Conservation (phyloP, 2,113 vertebrate species). For the Grammomys surdaster region DNA sequence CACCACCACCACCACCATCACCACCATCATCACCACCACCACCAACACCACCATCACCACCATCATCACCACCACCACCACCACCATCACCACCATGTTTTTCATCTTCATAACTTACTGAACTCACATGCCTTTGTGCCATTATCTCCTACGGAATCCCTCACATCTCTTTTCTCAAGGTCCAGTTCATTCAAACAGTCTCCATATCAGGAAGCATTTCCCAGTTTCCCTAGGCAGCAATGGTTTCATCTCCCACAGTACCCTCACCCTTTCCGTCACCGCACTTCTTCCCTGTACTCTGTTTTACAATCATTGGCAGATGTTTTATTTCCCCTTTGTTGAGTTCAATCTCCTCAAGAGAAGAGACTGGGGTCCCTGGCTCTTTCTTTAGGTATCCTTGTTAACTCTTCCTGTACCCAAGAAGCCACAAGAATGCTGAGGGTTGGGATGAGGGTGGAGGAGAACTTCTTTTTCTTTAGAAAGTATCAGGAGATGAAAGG, state of each 20-base stretch:
- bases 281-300: not conserved
- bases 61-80: no score
- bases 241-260: not conserved
- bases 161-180: not conserved
- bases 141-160: not conserved
- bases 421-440: not conserved
- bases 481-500: not conserved
- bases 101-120: slow-evolving; percentile 20
- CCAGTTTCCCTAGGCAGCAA: not conserved
- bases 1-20: not conserved
- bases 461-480: not conserved
- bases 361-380: not conserved
- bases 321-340: not conserved
- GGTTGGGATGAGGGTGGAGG: not conserved
- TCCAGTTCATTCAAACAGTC: not conserved
- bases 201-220: not conserved
- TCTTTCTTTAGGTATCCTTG: not conserved
- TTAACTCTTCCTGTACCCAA: not conserved
- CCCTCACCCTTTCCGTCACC: not conserved
- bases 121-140: not conserved
- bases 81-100: not conserved
- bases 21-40: no score
- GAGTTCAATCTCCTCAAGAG: not conserved
- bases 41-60: no score
- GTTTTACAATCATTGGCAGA: not conserved